Evolutionary conservation across 2,113 vertebrate species (phyloP).

Genomic region (Oxygymnocypris stewartii): DNA sequence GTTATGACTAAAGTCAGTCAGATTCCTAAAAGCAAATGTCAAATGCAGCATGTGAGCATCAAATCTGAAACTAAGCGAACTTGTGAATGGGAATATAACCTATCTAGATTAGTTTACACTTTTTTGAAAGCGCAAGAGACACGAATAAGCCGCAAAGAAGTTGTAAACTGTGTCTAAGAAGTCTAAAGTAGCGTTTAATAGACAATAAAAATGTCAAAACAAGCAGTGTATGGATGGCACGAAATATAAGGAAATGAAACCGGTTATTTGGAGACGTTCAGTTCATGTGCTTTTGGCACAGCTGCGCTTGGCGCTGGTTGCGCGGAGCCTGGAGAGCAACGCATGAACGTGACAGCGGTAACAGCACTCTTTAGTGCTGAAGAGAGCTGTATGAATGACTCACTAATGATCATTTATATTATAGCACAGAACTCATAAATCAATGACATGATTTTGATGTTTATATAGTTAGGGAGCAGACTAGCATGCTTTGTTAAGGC

Average conservation of each 20-base stretch:
- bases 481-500: neutral
- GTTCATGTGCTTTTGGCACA: slow-evolving; percentile 16
- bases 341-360: slow-evolving; percentile 2
- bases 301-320: neutral
- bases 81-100: neutral
- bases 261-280: neutral
- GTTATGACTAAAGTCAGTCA: slow-evolving; percentile 30
- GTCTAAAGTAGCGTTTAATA: neutral
- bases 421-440: neutral
- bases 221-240: neutral
- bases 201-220: neutral
- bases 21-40: neutral
- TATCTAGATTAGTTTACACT: neutral
- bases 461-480: neutral
- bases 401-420: neutral
- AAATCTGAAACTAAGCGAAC: neutral
- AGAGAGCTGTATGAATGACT: neutral
- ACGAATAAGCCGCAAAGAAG: neutral
- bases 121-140: neutral
- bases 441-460: neutral
- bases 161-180: neutral
- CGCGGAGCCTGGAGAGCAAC: slow-evolving; percentile 3
- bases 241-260: slow-evolving; percentile 24
- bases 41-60: neutral
- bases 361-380: neutral